Percentiles rank a stretch among this genome's conserved stretches.
phyloP scores from a whole-genome alignment of 2,888 invertebrate genomes.

The Zonitis immaculata region DNA sequence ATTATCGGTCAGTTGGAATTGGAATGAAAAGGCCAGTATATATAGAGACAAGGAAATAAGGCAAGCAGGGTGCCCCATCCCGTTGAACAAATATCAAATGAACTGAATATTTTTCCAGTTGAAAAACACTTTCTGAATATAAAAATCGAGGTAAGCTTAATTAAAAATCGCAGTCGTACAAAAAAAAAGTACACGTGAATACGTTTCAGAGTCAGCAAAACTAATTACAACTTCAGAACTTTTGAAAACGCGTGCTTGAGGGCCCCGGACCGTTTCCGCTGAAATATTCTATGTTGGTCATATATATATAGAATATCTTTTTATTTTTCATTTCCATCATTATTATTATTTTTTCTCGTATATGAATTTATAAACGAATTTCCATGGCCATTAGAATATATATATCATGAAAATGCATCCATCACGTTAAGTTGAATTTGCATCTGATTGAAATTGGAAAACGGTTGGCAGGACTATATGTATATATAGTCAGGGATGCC shows the following conservation, averaged over 20 bases:
- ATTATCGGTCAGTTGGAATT: constrained; percentile 33
- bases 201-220: constrained; percentile 40
- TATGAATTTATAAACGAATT: constrained; percentile 14
- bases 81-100: constrained; percentile 45
- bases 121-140: constrained; percentile 47
- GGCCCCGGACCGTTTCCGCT: constrained; percentile 28
- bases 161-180: constrained; percentile 48
- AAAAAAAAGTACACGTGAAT: constrained; percentile 43
- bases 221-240: constrained; percentile 47
- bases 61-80: constrained; percentile 41
- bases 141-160: constrained; percentile 47
- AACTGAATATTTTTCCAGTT: constrained; percentile 48
- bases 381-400: constrained; percentile 32
- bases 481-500: constrained; percentile 1
- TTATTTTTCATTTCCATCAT: constrained; percentile 8
- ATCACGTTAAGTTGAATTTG: constrained; percentile 30
- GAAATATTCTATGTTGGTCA: constrained; percentile 17
- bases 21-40: constrained; percentile 30
- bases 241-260: constrained; percentile 44
- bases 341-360: constrained; percentile 8
- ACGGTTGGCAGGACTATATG: not conserved
- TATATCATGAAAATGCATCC: constrained; percentile 34
- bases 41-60: constrained; percentile 45
- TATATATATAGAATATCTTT: constrained; percentile 17
- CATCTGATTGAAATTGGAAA: constrained; percentile 30